These are phyloP conservation scores for Nerophis ophidion DNA, from an alignment of 2,113 vertebrate species.

Conservation along the genomic window DNA sequence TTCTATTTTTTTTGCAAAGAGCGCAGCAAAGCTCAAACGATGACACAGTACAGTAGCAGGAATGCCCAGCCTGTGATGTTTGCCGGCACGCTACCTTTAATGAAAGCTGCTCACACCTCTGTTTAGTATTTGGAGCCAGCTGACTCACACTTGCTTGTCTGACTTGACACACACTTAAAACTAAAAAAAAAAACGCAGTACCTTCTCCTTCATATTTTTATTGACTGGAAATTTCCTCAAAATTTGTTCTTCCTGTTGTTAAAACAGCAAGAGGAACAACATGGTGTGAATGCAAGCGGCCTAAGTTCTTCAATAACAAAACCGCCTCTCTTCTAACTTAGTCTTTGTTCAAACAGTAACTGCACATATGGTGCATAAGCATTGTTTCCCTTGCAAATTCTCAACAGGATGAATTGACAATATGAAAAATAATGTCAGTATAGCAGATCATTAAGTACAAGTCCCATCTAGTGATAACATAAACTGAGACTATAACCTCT, in stretches of 20 bases:
- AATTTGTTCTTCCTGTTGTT: neutral
- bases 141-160: conserved; percentile 46
- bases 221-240: neutral
- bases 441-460: too few relatives aligned
- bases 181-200: neutral
- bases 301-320: neutral
- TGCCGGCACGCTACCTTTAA: neutral
- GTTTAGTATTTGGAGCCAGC: conserved; percentile 51
- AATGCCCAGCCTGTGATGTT: neutral
- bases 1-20: neutral
- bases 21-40: neutral
- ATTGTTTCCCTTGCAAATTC: neutral
- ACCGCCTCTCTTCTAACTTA: neutral
- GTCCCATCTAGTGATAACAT: neutral
- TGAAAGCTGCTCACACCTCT: conserved; percentile 38
- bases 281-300: conserved; percentile 2
- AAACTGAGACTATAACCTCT: neutral
- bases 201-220: conserved; percentile 7
- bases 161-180: conserved; percentile 28
- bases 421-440: too few relatives aligned
- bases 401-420: too few relatives aligned
- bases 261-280: conserved; percentile 4
- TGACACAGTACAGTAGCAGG: neutral
- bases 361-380: neutral
- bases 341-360: neutral